Conservation (phyloP, 23 tunicate genomes). For the Phallusia fumigata region DNA sequence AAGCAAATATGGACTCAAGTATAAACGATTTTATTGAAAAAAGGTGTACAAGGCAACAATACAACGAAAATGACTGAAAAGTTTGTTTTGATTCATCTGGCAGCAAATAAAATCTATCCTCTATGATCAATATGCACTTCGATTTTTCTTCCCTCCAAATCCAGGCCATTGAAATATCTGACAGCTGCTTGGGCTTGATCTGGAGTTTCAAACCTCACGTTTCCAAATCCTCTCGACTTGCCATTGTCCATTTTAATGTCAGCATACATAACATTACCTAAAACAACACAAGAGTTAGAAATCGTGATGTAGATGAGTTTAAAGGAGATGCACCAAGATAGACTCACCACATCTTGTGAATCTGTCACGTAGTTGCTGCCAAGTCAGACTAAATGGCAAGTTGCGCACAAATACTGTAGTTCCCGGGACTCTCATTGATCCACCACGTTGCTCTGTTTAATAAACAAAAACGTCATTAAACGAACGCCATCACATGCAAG, state of each 20-base stretch:
- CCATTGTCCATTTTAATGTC: slow-evolving; percentile 86
- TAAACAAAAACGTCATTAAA: neutral
- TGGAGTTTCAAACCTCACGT: slow-evolving; percentile 63
- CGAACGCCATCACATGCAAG: neutral
- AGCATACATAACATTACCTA: slow-evolving; percentile 71
- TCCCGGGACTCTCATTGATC: slow-evolving; percentile 19
- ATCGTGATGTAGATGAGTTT: neutral
- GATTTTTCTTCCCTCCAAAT: slow-evolving; percentile 63
- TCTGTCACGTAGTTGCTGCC: slow-evolving; percentile 65
- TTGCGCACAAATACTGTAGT: slow-evolving; percentile 64
- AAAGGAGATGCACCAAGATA: neutral
- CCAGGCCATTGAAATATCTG: slow-evolving; percentile 46
- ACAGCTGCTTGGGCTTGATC: slow-evolving; percentile 69
- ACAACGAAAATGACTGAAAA: no score
- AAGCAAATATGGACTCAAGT: no score
- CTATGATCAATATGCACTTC: slow-evolving; percentile 45
- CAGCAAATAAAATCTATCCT: neutral
- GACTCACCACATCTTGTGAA: slow-evolving; percentile 57
- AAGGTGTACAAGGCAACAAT: no score
- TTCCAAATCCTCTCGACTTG: slow-evolving; percentile 74
- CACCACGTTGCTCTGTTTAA: neutral
- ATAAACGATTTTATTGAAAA: no score
- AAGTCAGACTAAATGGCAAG: slow-evolving; percentile 59
- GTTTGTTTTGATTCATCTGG: neutral
- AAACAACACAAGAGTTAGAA: neutral